phyloP scores from a whole-genome alignment of 2,797 vertebrate species.

The Mus spretus region DNA sequence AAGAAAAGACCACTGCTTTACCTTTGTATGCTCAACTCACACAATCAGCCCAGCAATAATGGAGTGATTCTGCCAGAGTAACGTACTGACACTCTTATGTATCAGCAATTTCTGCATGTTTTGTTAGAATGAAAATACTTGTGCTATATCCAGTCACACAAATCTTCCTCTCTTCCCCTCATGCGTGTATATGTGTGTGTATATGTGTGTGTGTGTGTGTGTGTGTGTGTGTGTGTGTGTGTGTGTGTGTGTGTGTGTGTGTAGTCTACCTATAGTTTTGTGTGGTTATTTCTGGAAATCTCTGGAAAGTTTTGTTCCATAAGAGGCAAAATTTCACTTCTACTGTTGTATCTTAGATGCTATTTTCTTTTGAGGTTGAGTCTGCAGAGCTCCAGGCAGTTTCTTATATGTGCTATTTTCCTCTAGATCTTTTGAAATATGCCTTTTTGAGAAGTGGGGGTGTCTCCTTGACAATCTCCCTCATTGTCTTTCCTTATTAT shows the following conservation, averaged over 20 bases:
- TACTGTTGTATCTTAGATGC: background rate
- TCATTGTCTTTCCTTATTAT: background rate
- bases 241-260: background rate
- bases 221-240: background rate
- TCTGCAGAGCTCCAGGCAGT: background rate
- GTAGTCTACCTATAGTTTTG: background rate
- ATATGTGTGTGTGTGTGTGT: background rate
- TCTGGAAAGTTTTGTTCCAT: background rate
- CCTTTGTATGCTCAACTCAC: background rate
- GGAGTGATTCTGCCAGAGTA: background rate
- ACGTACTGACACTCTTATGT: background rate
- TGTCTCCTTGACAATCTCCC: background rate
- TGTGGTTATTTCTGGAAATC: background rate
- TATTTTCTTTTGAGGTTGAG: background rate
- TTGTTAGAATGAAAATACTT: background rate
- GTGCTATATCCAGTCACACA: background rate
- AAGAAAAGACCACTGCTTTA: accelerated
- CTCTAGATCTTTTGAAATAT: background rate
- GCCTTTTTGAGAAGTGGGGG: background rate
- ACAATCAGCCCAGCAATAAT: background rate
- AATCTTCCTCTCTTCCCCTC: background rate
- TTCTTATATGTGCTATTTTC: background rate
- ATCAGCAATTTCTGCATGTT: background rate
- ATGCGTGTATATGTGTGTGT: background rate
- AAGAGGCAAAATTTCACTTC: background rate